A percentile compares a stretch with the other conserved stretches of the same genome.
phyloP scores from a whole-genome alignment of 2,797 vertebrate species.

The Poeciliopsis presidionis region DNA sequence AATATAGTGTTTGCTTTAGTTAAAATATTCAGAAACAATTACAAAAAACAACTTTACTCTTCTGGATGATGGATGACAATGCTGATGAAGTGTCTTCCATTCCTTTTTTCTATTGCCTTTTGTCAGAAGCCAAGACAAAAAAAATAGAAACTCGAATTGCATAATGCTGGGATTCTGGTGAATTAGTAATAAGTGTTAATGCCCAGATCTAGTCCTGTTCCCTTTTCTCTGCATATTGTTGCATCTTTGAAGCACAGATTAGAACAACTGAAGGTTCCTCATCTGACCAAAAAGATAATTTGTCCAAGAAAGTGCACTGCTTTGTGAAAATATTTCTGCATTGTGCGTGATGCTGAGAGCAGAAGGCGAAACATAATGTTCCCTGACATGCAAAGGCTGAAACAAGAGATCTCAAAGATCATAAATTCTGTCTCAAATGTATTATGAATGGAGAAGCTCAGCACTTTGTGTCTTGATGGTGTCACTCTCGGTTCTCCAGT shows the following conservation, averaged over 20 bases:
- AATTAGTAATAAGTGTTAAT: neutral
- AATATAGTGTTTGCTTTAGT: neutral
- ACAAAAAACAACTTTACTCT: neutral
- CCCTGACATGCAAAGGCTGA: constrained; percentile 47
- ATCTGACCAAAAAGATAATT: constrained; percentile 63
- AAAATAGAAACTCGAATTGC: neutral
- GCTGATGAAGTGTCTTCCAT: neutral
- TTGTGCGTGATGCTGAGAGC: constrained; percentile 41
- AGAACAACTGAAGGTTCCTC: neutral
- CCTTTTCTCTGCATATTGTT: neutral
- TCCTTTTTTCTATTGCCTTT: neutral
- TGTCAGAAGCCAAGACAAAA: neutral
- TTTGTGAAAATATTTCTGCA: constrained; percentile 50
- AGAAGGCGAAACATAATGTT: constrained; percentile 55
- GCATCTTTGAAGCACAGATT: constrained; percentile 14
- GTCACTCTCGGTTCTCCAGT: constrained; percentile 44
- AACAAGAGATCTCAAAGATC: constrained; percentile 63
- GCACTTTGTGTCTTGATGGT: constrained; percentile 36
- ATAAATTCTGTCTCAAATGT: constrained; percentile 57
- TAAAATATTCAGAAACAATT: neutral
- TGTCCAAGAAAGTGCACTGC: constrained; percentile 50
- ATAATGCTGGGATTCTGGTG: neutral
- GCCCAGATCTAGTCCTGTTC: neutral
- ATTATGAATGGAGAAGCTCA: constrained; percentile 45
- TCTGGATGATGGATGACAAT: neutral